Conservation (phyloP, 2,113 vertebrate species). For the Pterocles gutturalis region DNA sequence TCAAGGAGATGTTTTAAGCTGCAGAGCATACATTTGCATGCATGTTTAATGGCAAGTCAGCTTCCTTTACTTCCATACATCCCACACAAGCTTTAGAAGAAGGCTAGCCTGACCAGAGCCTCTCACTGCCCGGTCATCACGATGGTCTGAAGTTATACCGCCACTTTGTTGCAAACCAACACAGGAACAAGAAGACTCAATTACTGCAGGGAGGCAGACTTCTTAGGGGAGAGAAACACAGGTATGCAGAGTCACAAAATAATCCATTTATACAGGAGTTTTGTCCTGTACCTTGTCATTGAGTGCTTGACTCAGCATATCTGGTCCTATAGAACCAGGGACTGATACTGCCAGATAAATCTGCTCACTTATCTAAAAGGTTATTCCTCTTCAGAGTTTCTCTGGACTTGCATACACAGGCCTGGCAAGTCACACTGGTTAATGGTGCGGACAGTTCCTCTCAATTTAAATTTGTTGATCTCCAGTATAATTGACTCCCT, state of each 20-base stretch:
- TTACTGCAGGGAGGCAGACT: background rate
- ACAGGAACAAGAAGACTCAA: background rate
- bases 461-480: constrained; percentile 36
- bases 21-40: fast-evolving
- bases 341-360: background rate
- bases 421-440: background rate
- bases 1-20: background rate
- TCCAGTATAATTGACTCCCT: background rate
- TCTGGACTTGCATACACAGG: background rate
- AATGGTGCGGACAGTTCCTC: background rate
- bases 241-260: background rate
- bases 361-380: background rate
- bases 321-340: background rate
- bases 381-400: background rate
- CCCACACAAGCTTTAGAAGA: background rate
- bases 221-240: background rate
- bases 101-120: background rate
- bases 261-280: background rate
- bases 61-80: background rate
- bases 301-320: background rate
- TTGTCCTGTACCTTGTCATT: background rate
- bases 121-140: fast-evolving
- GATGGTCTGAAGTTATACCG: background rate
- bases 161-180: background rate
- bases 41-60: background rate